phyloP scores from a whole-genome alignment of 2,888 invertebrate genomes.

The Alentia gelatinosa region DNA sequence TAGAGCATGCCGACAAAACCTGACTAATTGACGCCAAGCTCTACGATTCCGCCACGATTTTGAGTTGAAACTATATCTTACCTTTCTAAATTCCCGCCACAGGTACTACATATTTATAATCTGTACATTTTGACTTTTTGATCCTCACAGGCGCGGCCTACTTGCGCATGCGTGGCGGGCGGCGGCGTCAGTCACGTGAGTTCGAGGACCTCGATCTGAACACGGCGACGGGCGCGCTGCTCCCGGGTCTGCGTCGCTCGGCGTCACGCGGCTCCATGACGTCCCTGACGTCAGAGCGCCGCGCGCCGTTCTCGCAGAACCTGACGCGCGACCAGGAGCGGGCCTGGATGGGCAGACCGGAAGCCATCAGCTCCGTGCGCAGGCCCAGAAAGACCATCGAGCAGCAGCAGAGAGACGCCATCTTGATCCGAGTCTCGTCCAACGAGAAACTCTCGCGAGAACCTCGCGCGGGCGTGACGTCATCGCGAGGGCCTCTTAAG shows the following conservation, averaged over 20 bases:
- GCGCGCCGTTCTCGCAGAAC: neutral
- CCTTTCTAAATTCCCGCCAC: too few species aligned
- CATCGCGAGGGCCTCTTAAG: neutral
- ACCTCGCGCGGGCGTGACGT: neutral
- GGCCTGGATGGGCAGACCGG: neutral
- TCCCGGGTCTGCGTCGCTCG: neutral
- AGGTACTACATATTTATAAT: too few species aligned
- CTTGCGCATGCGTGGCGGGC: neutral
- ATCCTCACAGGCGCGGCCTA: neutral
- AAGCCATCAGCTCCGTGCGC: neutral
- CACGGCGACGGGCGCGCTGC: neutral
- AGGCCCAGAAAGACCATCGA: neutral
- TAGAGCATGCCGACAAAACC: too few species aligned
- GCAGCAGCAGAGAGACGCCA: neutral
- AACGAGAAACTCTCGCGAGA: neutral
- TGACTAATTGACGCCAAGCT: too few species aligned
- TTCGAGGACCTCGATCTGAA: conserved; percentile 20
- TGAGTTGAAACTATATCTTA: too few species aligned
- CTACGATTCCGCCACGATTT: too few species aligned
- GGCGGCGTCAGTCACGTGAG: conserved; percentile 17
- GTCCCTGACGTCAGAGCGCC: neutral
- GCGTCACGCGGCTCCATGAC: neutral
- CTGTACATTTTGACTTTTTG: too few species aligned
- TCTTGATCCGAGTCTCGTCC: neutral
- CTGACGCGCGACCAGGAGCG: neutral